Percentiles rank a stretch among this genome's conserved stretches.
These are phyloP conservation scores for Tetanocera ferruginea DNA, from an alignment of 2,888 invertebrate genomes.

Conservation along the genomic window DNA sequence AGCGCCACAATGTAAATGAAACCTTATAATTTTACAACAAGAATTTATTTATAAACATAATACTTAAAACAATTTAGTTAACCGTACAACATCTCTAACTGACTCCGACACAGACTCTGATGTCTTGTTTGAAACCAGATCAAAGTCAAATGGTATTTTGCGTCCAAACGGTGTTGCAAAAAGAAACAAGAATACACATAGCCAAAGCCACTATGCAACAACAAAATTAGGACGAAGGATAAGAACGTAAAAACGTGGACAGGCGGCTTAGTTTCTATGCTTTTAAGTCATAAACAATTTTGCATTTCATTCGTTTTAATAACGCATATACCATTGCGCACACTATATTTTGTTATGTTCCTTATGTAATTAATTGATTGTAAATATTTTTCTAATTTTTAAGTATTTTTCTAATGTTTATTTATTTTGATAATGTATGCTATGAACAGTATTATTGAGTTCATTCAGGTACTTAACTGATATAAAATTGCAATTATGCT, in stretches of 20 bases:
- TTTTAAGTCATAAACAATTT: neutral
- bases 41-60: neutral
- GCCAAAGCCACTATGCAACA: constrained; percentile 58
- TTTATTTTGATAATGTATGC: neutral
- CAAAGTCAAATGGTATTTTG: constrained; percentile 64
- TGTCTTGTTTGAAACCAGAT: constrained; percentile 82
- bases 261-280: neutral
- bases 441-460: neutral
- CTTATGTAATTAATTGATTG: constrained; percentile 1
- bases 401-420: neutral
- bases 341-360: constrained; percentile 6
- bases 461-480: constrained; percentile 11
- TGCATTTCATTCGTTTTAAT: neutral
- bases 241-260: constrained; percentile 61
- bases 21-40: neutral
- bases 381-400: neutral
- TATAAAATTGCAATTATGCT: neutral
- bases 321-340: neutral
- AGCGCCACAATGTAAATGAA: constrained; percentile 63
- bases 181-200: constrained; percentile 55
- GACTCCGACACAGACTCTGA: constrained; percentile 90
- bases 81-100: constrained; percentile 73
- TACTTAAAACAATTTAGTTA: constrained; percentile 52
- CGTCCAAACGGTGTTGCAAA: constrained; percentile 54
- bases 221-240: constrained; percentile 68